These are phyloP conservation scores for Sesia apiformis DNA, from an alignment of 2,888 invertebrate species.

Conservation along the genomic window DNA sequence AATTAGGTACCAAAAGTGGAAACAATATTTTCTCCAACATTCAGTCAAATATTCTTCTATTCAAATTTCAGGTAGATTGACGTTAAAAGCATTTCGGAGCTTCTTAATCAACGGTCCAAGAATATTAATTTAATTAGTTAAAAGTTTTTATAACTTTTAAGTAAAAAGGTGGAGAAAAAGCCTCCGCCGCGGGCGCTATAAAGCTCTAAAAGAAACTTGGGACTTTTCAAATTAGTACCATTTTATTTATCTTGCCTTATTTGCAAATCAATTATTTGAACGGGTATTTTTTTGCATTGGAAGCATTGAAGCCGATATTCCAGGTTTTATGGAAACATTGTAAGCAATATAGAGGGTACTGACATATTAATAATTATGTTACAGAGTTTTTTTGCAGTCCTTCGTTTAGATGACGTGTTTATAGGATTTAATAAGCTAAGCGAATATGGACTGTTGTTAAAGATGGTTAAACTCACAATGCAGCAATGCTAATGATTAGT, in stretches of 20 bases:
- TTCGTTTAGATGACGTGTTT: too few relatives aligned
- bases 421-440: too few relatives aligned
- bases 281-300: conserved; percentile 4
- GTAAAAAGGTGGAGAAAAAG: conserved; percentile 47
- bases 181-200: conserved; percentile 14
- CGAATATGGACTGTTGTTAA: too few relatives aligned
- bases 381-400: too few relatives aligned
- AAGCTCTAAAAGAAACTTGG: conserved; percentile 29
- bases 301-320: too few relatives aligned
- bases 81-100: conserved; percentile 60
- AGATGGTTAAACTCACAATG: too few relatives aligned
- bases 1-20: conserved; percentile 31
- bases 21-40: conserved; percentile 44
- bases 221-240: conserved; percentile 19
- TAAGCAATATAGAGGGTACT: too few relatives aligned
- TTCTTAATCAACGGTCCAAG: conserved; percentile 59
- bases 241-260: conserved; percentile 10
- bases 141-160: conserved; percentile 56
- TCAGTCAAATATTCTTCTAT: conserved; percentile 33
- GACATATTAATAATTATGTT: too few relatives aligned
- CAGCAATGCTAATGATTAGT: too few relatives aligned
- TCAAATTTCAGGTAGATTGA: conserved; percentile 35
- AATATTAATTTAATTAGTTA: conserved; percentile 64
- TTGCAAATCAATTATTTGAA: conserved; percentile 33
- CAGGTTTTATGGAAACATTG: too few relatives aligned